Evolutionary conservation across 2,888 invertebrate species (phyloP), one percentile per base, ranked within the genome.

Genomic region (Apotomis capreana): DNA sequence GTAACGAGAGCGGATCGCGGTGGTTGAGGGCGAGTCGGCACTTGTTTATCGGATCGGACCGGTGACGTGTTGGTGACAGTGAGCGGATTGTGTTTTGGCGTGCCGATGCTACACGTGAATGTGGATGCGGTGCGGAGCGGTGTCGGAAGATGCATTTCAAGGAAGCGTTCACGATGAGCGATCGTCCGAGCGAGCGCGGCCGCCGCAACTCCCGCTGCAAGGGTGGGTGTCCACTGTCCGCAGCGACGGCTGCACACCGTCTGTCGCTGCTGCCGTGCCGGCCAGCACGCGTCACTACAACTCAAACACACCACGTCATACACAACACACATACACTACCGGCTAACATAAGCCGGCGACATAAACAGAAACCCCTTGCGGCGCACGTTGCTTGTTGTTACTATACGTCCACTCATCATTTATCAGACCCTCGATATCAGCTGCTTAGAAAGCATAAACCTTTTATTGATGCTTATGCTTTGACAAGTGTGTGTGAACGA

Each of bases 71-170:
- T 81, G 83, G 88, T 89, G 89, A 86, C 86, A 89, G 89, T 89
- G 89, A 82, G 84, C 79, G 87, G 86, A 89, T 91, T 88, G 88
- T 91, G 87, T 87, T 85, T 86, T 87, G 81, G 86, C 87, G 84
- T 82, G 90, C 91, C 82, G 88, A 92, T 93, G 92, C 81, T 89
- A 92, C 88, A 91, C 89, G 87, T 93, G 88, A 89, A 88, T 91
- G 89, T 92, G 91, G 88, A 91, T 88, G 88, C 87, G 89, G 87
- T 88, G 83, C 84, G 90, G 89, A 88, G 88, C 78, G 90, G 86
- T 85, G 87, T 89, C 79, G 89, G 92, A 93, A 93, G 90, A 93
- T 93, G 93, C 93, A 93, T 92, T 92, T 93, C 93, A 93, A 92
- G 88, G 92, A 92, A 91, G 88, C 92, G 86, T 91, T 92, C 91